Percentiles rank a stretch among this genome's conserved stretches.
These are phyloP conservation scores for Campylomormyrus numenius DNA, from an alignment of 2,113 vertebrate species.

Conservation along the genomic window DNA sequence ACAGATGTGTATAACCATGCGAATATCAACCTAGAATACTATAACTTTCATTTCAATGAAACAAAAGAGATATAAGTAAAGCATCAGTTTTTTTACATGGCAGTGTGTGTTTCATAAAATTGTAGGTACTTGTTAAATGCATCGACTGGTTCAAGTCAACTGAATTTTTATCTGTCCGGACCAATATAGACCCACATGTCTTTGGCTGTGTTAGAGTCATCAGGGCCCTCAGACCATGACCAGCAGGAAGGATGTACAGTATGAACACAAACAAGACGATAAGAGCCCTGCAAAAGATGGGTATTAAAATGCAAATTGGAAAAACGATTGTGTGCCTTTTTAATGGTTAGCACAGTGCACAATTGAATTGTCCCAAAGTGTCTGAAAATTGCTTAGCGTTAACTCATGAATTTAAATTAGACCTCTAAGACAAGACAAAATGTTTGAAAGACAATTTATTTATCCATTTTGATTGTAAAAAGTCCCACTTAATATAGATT, in stretches of 20 bases:
- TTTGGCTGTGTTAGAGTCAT: not conserved
- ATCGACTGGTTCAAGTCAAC: not conserved
- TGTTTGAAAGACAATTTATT: not conserved
- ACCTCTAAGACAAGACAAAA: not conserved
- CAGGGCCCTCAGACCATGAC: not conserved
- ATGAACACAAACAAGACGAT: not conserved
- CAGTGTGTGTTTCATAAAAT: not conserved
- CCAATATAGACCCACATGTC: not conserved
- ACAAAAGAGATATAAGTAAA: not conserved
- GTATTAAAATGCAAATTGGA: conserved; percentile 5
- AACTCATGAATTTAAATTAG: not conserved
- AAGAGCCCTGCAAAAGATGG: not conserved
- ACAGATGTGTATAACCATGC: not conserved
- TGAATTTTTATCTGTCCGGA: not conserved
- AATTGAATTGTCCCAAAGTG: not conserved
- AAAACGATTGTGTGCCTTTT: not conserved
- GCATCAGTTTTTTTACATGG: not conserved
- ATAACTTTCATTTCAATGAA: not conserved
- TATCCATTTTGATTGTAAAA: not conserved
- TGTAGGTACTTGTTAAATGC: not conserved
- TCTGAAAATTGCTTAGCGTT: not conserved
- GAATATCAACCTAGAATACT: not conserved
- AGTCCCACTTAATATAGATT: not conserved
- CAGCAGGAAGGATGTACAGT: not conserved
- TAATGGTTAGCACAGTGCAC: not conserved